These are phyloP conservation scores for Lamellibrachia columna DNA, from an alignment of 2,888 invertebrate genomes.

Conservation along the genomic window DNA sequence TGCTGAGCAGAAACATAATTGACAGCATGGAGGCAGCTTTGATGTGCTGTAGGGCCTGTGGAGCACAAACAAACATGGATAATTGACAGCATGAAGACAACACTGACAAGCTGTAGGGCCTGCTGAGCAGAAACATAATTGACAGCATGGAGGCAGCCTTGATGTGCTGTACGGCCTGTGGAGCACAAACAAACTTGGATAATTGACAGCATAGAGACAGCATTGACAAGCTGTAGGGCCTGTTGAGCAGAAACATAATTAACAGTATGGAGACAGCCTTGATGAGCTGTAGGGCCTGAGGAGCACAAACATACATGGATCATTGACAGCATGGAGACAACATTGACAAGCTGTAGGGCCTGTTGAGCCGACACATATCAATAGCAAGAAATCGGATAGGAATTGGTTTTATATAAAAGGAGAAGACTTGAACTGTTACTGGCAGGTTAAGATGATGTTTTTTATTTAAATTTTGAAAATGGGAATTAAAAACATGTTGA, in stretches of 20 bases:
- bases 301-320: slow-evolving; percentile 26
- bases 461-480: too few relatives aligned
- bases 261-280: slow-evolving; percentile 83
- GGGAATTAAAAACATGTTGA: too few relatives aligned
- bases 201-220: too few relatives aligned
- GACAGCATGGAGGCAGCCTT: background rate
- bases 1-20: slow-evolving; percentile 67
- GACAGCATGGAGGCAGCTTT: background rate
- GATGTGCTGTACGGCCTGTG: background rate
- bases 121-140: slow-evolving; percentile 67
- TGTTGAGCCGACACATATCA: background rate
- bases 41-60: background rate
- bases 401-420: too few relatives aligned
- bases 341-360: background rate
- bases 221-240: too few relatives aligned
- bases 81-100: slow-evolving; percentile 77
- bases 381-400: too few relatives aligned
- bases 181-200: background rate
- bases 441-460: too few relatives aligned
- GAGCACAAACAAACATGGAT: too few relatives aligned
- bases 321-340: background rate
- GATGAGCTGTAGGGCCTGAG: slow-evolving; percentile 88
- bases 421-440: too few relatives aligned
- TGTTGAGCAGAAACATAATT: too few relatives aligned
- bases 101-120: slow-evolving; percentile 88